Evolutionary conservation across 2,797 vertebrate genomes (phyloP).

Genomic region (Notolepis coatsorum): DNA sequence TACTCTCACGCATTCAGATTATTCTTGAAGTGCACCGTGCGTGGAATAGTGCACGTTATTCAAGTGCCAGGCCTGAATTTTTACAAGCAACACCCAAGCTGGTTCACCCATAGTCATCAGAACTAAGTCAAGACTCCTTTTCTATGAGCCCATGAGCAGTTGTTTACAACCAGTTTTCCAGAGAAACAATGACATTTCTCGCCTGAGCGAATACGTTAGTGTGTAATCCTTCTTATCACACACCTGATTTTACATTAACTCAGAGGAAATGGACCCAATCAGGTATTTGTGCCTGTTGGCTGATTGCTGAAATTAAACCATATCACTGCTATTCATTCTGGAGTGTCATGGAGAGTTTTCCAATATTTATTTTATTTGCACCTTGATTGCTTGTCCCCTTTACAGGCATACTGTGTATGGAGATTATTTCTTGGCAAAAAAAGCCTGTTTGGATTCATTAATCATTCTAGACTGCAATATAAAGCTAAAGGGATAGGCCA

Average conservation of each 20-base stretch:
- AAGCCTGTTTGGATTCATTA: slow-evolving; percentile 37
- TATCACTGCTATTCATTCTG: slow-evolving; percentile 43
- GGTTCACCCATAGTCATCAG: slow-evolving; percentile 47
- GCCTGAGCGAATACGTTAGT: slow-evolving; percentile 35
- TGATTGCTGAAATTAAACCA: slow-evolving; percentile 59
- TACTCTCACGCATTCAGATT: slow-evolving; percentile 63
- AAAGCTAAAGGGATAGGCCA: too few species aligned
- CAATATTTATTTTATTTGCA: slow-evolving; percentile 48
- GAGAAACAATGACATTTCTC: slow-evolving; percentile 46
- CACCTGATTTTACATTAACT: slow-evolving; percentile 31
- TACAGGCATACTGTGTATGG: slow-evolving; percentile 21
- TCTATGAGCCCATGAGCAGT: slow-evolving; percentile 46
- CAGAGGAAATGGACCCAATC: slow-evolving; percentile 58
- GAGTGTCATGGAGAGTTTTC: slow-evolving; percentile 39
- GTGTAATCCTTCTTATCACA: slow-evolving; percentile 25
- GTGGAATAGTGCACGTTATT: slow-evolving; percentile 60
- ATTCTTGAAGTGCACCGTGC: slow-evolving; percentile 71
- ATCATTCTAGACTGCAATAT: too few species aligned
- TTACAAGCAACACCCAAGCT: slow-evolving; percentile 64
- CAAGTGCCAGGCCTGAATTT: slow-evolving; percentile 65
- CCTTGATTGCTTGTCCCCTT: slow-evolving; percentile 46
- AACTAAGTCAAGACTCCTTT: slow-evolving; percentile 39
- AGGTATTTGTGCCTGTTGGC: slow-evolving; percentile 34
- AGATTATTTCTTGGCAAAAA: slow-evolving; percentile 47
- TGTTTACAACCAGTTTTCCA: slow-evolving; percentile 64